These are phyloP conservation scores for Leptopterna dolabrata DNA, from an alignment of 2,888 invertebrate species.

Conservation along the genomic window DNA sequence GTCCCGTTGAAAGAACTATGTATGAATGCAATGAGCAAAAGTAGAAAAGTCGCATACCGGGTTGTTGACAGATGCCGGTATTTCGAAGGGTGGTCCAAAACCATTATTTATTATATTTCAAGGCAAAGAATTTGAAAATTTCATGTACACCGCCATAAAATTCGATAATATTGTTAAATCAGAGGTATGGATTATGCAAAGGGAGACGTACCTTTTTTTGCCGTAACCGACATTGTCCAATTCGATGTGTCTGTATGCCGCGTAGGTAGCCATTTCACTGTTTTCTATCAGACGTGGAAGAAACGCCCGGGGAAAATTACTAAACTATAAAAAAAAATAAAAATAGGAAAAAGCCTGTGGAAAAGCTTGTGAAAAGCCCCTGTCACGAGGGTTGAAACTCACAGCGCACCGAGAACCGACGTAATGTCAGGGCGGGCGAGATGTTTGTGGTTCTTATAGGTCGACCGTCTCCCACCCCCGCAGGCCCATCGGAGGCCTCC, in stretches of 20 bases:
- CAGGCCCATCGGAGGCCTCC: conserved; percentile 23
- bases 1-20: no score
- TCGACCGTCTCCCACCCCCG: conserved; percentile 49
- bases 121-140: no score
- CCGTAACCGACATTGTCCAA: conserved; percentile 93
- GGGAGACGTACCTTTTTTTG: conserved; percentile 82
- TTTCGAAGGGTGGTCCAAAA: no score
- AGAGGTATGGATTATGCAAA: no score
- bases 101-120: no score
- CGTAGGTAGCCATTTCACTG: conserved; percentile 84
- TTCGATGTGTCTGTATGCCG: conserved; percentile 93
- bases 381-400: background rate
- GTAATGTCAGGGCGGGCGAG: conserved; percentile 41
- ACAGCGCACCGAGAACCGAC: conserved; percentile 48
- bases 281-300: background rate
- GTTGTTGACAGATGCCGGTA: no score
- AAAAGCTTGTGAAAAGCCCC: background rate
- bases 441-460: conserved; percentile 31
- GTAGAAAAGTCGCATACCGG: no score
- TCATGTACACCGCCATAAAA: no score
- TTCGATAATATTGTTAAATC: no score
- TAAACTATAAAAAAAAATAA: conserved; percentile 33
- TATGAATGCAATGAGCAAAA: no score
- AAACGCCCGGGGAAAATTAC: background rate
- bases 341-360: conserved; percentile 9